Evolutionary conservation across 2,888 invertebrate genomes (phyloP).

Genomic region (Tetheella fluctuosa): DNA sequence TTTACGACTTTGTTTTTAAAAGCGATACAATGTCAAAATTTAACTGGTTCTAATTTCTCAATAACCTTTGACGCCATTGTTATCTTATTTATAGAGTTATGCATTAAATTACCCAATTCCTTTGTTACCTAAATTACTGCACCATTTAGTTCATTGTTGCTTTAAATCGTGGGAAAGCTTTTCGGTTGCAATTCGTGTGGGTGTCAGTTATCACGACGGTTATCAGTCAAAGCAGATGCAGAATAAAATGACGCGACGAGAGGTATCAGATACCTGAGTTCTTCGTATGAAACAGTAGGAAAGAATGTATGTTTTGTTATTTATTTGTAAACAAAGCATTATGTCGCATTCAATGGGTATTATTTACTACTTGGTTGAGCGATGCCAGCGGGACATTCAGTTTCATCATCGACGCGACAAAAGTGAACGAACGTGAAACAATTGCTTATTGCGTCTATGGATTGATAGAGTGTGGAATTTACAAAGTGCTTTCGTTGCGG

Average conservation of each 20-base stretch:
- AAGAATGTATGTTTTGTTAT: constrained; percentile 61
- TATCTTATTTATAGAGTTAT: background rate
- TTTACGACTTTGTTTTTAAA: background rate
- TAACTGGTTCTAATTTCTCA: background rate
- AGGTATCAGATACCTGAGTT: constrained; percentile 17
- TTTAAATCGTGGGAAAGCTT: background rate
- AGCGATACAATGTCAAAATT: background rate
- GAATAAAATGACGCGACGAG: background rate
- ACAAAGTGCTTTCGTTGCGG: background rate
- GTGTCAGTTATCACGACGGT: background rate
- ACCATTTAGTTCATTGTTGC: background rate
- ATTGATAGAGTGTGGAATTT: background rate
- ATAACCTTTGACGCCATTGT: background rate
- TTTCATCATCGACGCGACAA: constrained; percentile 35
- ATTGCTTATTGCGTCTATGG: background rate
- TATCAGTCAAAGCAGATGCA: background rate
- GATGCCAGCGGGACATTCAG: constrained; percentile 29
- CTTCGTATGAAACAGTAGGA: constrained; percentile 37
- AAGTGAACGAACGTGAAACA: constrained; percentile 19
- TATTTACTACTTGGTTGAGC: constrained; percentile 9
- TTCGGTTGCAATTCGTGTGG: background rate
- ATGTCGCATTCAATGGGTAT: constrained; percentile 49
- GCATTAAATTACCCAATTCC: background rate
- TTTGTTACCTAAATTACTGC: background rate
- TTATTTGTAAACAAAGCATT: constrained; percentile 70